phyloP scores from a whole-genome alignment of 2,888 invertebrate genomes.

The Barypeithes pellucidus region DNA sequence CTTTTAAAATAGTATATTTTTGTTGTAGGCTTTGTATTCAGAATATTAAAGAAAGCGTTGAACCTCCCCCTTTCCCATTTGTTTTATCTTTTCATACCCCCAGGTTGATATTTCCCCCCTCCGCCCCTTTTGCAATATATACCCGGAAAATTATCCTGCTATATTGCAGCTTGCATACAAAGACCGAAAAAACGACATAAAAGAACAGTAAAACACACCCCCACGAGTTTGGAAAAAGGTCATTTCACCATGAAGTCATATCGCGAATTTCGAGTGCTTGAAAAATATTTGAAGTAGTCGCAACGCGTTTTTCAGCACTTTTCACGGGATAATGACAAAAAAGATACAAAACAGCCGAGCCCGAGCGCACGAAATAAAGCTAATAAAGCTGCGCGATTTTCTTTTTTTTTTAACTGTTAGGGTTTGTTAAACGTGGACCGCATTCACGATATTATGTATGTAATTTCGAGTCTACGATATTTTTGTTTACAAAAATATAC shows the following conservation, averaged over 20 bases:
- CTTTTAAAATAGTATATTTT: too few relatives aligned
- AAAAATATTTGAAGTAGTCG: conserved; percentile 65
- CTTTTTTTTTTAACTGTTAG: conserved; percentile 32
- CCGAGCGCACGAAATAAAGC: conserved; percentile 44
- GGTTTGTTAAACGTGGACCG: conserved; percentile 31
- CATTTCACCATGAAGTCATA: conserved; percentile 61
- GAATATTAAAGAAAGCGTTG: too few relatives aligned
- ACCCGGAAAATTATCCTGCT: not conserved
- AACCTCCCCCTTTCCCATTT: too few relatives aligned
- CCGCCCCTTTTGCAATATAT: too few relatives aligned
- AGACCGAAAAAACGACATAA: conserved; percentile 13
- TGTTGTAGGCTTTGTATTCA: too few relatives aligned
- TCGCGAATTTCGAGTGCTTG: conserved; percentile 64
- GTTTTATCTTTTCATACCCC: too few relatives aligned
- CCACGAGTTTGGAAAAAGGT: conserved; percentile 39
- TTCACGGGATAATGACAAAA: conserved; percentile 55
- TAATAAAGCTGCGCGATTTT: conserved; percentile 34
- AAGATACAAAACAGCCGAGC: conserved; percentile 51
- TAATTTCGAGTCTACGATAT: too few relatives aligned
- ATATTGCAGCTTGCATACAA: conserved; percentile 9
- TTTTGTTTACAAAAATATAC: too few relatives aligned
- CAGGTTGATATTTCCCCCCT: too few relatives aligned
- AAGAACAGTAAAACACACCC: conserved; percentile 20
- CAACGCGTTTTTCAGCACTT: conserved; percentile 53
- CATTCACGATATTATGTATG: not conserved